Percentiles rank a stretch among this genome's conserved stretches.
These are phyloP conservation scores for Diuraphis noxia DNA, from an alignment of 1,140 invertebrate species.

Conservation along the genomic window DNA sequence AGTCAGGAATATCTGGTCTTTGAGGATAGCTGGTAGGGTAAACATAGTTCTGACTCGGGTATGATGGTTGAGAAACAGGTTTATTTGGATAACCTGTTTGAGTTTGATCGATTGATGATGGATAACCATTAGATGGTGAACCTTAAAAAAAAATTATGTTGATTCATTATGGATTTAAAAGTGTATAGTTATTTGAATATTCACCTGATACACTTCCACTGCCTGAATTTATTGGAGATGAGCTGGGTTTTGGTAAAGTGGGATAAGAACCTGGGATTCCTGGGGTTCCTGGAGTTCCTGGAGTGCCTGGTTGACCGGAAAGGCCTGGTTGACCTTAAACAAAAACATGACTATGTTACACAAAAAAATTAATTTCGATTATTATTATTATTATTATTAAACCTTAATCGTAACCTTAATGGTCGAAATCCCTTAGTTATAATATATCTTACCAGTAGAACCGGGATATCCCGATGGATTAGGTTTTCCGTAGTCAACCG, in stretches of 20 bases:
- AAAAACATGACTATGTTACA: background rate
- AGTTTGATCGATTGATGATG: background rate
- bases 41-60: constrained; percentile 48
- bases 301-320: constrained; percentile 46
- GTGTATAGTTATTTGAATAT: background rate
- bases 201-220: background rate
- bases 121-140: background rate
- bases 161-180: background rate
- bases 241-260: constrained; percentile 23
- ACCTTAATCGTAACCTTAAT: background rate
- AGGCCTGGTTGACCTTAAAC: constrained; percentile 54
- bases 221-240: background rate
- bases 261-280: constrained; percentile 45
- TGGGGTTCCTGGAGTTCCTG: constrained; percentile 24
- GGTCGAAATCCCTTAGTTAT: background rate
- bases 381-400: too few relatives aligned
- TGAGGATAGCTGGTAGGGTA: constrained; percentile 7
- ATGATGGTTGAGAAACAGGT: background rate
- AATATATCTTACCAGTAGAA: constrained; percentile 48
- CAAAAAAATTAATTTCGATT: background rate
- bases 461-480: constrained; percentile 50
- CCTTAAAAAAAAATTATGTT: background rate
- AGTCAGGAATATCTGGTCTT: constrained; percentile 12
- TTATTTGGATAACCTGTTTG: constrained; percentile 5
- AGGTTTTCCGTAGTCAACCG: constrained; percentile 53